phyloP scores from a whole-genome alignment of 1,140 invertebrate species.

The Metaphire vulgaris region DNA sequence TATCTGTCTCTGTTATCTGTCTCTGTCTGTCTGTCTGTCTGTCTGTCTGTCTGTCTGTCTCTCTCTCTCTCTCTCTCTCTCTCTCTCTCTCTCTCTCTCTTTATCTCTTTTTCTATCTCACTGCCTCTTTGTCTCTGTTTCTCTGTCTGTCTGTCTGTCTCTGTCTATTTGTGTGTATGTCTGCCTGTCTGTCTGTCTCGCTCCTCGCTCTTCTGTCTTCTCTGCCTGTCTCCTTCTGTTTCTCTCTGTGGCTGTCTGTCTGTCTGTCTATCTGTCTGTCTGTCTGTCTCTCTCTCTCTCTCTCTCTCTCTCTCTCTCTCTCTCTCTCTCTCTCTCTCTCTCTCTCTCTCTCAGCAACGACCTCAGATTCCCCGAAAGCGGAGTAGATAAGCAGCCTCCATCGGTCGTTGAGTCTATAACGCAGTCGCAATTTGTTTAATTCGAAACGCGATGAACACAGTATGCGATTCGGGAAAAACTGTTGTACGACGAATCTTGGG shows the following conservation, averaged over 20 bases:
- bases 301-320: neutral
- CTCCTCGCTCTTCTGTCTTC: neutral
- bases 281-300: neutral
- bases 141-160: neutral
- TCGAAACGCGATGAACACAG: too few species aligned
- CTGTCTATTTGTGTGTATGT: neutral
- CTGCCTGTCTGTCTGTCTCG: neutral
- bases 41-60: neutral
- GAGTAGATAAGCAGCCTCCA: too few species aligned
- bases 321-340: conserved; percentile 1
- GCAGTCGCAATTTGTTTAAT: too few species aligned
- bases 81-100: neutral
- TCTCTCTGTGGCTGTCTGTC: neutral
- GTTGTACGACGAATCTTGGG: too few species aligned
- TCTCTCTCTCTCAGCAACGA: neutral
- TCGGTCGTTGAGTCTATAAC: too few species aligned
- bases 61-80: neutral
- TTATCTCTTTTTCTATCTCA: neutral
- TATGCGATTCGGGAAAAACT: too few species aligned
- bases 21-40: neutral
- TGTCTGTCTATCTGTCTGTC: neutral
- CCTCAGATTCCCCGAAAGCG: too few species aligned
- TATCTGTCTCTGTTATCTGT: neutral
- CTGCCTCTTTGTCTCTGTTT: neutral
- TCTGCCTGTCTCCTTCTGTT: neutral